Evolutionary conservation across 2,797 vertebrate species (phyloP), one percentile per base, ranked within the genome.

Genomic region (Notolepis coatsorum): DNA sequence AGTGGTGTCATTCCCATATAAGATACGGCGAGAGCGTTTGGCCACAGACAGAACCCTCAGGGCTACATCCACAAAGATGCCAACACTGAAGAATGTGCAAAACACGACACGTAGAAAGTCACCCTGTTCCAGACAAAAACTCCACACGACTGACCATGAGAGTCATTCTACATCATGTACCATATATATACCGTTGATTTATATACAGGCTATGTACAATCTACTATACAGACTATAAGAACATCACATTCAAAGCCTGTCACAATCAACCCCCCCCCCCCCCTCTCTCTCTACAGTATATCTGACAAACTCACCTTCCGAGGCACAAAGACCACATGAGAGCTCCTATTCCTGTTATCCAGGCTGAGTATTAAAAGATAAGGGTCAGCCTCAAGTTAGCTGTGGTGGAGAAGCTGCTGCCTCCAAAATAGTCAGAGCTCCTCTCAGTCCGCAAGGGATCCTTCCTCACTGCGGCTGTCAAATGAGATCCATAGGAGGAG

Each of bases 271-370:
- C 60, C 71, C 50, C n/a, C n/a, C n/a, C n/a, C n/a, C n/a, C n/a
- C n/a, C n/a, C n/a, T n/a, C n/a, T 31, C 7, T 10, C 7, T 1
- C 47, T 5, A 20, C 17, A 23, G 10, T 80, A 82, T 84, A 85
- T 77, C 80, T 48, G 71, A 74, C 68, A 33, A 80, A 69, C 74
- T 85, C 84, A 87, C 84, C 80, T 85, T 86, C 69, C 73, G 47
- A 61, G 53, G 63, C 79, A 79, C 80, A 77, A 67, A 82, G 71
- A 85, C 80, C 86, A 84, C 84, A 85, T 77, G 77, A 75, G 75
- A 70, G 48, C 59, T 69, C 38, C 88, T 89, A 82, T 89, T 89
- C 77, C 70, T 86, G 86, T 87, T 86, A 90, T 90, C 84, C 78
- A 90, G 90, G 87, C 69, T 88, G 76, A 28, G 7, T 83, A 21